phyloP scores from a whole-genome alignment of 2,888 invertebrate species.

The Helleia helle region DNA sequence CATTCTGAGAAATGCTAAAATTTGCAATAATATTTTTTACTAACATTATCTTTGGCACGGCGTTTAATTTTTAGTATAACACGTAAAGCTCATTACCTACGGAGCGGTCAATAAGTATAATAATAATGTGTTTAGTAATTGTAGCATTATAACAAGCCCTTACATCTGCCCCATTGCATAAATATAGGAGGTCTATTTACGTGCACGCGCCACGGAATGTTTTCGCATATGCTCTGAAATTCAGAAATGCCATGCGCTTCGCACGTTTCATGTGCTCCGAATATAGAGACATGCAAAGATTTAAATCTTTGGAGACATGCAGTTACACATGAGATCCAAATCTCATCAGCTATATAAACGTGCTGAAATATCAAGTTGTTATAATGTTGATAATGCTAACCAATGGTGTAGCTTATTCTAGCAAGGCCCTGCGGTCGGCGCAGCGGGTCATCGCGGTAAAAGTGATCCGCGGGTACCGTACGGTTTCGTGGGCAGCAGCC shows the following conservation, averaged over 20 bases:
- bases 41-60: too few relatives aligned
- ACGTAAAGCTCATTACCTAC: too few relatives aligned
- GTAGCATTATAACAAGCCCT: slow-evolving; percentile 14
- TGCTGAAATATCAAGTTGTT: background rate
- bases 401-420: too few relatives aligned
- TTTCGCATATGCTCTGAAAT: slow-evolving; percentile 17
- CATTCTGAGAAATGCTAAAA: too few relatives aligned
- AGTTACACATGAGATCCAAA: background rate
- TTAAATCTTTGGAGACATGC: slow-evolving; percentile 4
- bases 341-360: slow-evolving; percentile 2
- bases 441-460: too few relatives aligned
- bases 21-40: too few relatives aligned
- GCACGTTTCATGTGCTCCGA: background rate
- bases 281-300: too few relatives aligned
- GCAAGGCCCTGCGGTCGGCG: too few relatives aligned
- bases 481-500: too few relatives aligned
- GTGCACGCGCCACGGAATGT: slow-evolving; percentile 25
- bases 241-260: background rate
- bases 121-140: background rate
- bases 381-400: too few relatives aligned
- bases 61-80: too few relatives aligned
- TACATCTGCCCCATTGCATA: slow-evolving; percentile 19
- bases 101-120: background rate
- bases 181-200: slow-evolving; percentile 29
- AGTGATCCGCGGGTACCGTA: too few relatives aligned